These are phyloP conservation scores for Agonopterix subpropinquella DNA, from an alignment of 2,888 invertebrate species.

Conservation along the genomic window DNA sequence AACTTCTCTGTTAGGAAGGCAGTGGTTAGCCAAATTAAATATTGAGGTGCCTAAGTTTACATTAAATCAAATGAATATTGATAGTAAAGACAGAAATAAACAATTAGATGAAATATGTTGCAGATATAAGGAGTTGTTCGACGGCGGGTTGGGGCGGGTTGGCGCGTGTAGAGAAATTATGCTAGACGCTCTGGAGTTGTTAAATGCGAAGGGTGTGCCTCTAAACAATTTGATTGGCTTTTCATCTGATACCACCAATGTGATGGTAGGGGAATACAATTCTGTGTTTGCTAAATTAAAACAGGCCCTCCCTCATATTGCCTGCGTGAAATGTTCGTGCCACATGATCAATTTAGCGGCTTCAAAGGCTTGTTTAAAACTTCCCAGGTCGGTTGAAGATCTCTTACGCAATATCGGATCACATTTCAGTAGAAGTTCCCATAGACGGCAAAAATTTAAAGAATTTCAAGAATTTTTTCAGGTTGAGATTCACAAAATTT, in stretches of 20 bases:
- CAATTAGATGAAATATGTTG: no score
- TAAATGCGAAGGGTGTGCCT: no score
- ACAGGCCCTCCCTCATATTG: slow-evolving; percentile 20
- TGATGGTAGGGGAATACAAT: slow-evolving; percentile 21
- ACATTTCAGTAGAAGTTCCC: slow-evolving; percentile 13
- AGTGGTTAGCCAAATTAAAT: no score
- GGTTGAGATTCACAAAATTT: slow-evolving; percentile 28
- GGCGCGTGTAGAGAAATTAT: no score
- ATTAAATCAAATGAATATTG: no score
- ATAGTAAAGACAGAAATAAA: no score
- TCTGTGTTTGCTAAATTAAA: neutral
- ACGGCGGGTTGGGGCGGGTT: no score
- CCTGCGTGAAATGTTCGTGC: slow-evolving; percentile 31
- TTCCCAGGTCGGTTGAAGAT: slow-evolving; percentile 24
- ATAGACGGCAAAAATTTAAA: slow-evolving; percentile 17
- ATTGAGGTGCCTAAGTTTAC: no score
- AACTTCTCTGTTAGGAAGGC: no score
- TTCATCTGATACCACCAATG: slow-evolving; percentile 26
- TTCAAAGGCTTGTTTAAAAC: slow-evolving; percentile 30
- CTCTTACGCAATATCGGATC: slow-evolving; percentile 11
- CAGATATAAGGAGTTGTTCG: no score
- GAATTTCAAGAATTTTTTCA: slow-evolving; percentile 34
- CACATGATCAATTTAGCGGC: slow-evolving; percentile 31
- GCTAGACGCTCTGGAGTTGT: no score
- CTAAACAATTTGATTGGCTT: slow-evolving; percentile 21